Evolutionary conservation across 2,888 invertebrate genomes (phyloP).

Genomic region (Pseudolycoriella hygida): DNA sequence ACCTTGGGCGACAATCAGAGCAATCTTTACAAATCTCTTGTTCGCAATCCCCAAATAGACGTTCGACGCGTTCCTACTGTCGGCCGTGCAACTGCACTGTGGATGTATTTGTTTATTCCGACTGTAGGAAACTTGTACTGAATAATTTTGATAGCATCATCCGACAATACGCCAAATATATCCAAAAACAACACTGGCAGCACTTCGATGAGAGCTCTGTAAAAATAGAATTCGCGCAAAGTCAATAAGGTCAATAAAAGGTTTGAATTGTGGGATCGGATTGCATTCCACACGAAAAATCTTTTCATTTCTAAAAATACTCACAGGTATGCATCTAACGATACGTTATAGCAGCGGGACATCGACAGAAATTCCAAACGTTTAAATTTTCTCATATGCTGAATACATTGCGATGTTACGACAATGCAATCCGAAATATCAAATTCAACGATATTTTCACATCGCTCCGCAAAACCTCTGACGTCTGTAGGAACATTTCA

Average conservation of each 20-base stretch:
- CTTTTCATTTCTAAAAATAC: conserved; percentile 25
- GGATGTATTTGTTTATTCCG: conserved; percentile 53
- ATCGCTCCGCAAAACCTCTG: conserved; percentile 39
- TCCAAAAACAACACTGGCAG: conserved; percentile 54
- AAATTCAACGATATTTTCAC: conserved; percentile 58
- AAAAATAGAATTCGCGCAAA: too few relatives aligned
- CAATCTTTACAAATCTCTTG: too few relatives aligned
- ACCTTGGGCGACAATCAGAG: too few relatives aligned
- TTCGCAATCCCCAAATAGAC: conserved; percentile 77
- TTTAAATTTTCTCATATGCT: conserved; percentile 35
- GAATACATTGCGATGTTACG: conserved; percentile 42
- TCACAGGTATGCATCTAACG: conserved; percentile 51
- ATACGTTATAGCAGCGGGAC: conserved; percentile 65
- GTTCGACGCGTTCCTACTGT: conserved; percentile 76
- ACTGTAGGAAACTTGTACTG: conserved; percentile 38
- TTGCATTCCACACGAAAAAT: neutral
- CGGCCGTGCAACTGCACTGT: conserved; percentile 76
- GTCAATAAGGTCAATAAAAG: conserved; percentile 8
- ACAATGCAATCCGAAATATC: conserved; percentile 77
- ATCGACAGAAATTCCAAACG: conserved; percentile 58
- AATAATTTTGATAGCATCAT: conserved; percentile 32
- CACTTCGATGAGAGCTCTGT: conserved; percentile 40
- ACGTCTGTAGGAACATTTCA: conserved; percentile 40
- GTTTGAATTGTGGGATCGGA: conserved; percentile 3
- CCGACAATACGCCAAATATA: conserved; percentile 61